phyloP scores from a whole-genome alignment of 1,140 invertebrate genomes.

The Achatina immaculata region DNA sequence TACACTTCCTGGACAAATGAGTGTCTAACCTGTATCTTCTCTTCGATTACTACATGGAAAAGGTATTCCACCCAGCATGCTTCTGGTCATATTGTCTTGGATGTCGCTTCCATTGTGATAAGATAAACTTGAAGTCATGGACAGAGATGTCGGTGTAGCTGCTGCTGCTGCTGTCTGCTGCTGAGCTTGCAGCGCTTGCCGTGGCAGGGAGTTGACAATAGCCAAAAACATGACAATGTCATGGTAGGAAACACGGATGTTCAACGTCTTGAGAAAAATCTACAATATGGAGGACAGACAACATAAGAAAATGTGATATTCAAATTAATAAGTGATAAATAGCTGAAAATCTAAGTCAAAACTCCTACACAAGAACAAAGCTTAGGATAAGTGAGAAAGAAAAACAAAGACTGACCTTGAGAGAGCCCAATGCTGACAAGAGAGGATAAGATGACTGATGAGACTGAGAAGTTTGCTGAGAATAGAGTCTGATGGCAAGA shows the following conservation, averaged over 20 bases:
- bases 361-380: not conserved
- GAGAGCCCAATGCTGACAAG: no score
- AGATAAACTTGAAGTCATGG: not conserved
- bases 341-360: not conserved
- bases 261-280: conserved; percentile 74
- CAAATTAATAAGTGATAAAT: not conserved
- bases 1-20: no score
- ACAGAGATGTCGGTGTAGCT: not conserved
- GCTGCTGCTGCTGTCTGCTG: not conserved
- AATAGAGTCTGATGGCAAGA: no score
- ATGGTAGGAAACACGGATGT: conserved; percentile 90
- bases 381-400: not conserved
- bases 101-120: not conserved
- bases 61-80: conserved; percentile 20
- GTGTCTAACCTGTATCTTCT: not conserved
- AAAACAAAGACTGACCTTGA: no score
- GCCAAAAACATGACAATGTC: conserved; percentile 92
- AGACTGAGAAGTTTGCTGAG: no score
- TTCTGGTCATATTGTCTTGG: conserved; percentile 20
- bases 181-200: conserved; percentile 58
- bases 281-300: conserved; percentile 41
- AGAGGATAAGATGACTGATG: no score
- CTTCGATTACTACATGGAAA: not conserved
- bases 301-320: not conserved
- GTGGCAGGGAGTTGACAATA: conserved; percentile 86